These are phyloP conservation scores for Apotomis turbidana DNA, from an alignment of 2,888 invertebrate species.

Conservation along the genomic window DNA sequence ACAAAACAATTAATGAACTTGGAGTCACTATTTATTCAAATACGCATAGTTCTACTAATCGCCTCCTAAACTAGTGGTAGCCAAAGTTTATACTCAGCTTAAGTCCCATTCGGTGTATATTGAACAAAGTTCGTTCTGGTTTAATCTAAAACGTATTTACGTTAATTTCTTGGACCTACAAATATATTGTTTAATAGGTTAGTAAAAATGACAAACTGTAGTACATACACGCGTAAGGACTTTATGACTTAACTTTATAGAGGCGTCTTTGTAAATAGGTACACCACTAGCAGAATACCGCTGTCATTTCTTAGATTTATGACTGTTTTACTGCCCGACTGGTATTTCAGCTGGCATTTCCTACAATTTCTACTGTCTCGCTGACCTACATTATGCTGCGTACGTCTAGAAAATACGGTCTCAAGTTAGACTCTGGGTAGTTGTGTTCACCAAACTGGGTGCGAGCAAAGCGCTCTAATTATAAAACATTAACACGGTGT, in stretches of 20 bases:
- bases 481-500: slow-evolving; percentile 36
- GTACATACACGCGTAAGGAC: not conserved
- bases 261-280: not conserved
- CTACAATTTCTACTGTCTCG: slow-evolving; percentile 18
- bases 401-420: slow-evolving; percentile 12
- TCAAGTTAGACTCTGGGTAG: slow-evolving; percentile 3
- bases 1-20: not conserved
- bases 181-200: no score
- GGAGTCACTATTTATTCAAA: no score
- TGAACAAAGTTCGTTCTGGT: no score
- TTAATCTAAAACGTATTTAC: no score
- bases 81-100: no score
- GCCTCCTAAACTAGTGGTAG: no score
- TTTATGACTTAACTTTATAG: not conserved
- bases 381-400: slow-evolving; percentile 11
- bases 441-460: slow-evolving; percentile 29
- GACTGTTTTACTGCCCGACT: slow-evolving; percentile 12
- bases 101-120: no score
- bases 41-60: no score
- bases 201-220: not conserved
- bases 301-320: slow-evolving; percentile 19
- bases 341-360: slow-evolving; percentile 36
- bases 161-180: no score
- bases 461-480: slow-evolving; percentile 35
- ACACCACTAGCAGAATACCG: not conserved